Percentiles rank a stretch among this genome's conserved stretches.
These are phyloP conservation scores for Rhipidura dahli DNA, from an alignment of 2,113 vertebrate genomes.

Conservation along the genomic window DNA sequence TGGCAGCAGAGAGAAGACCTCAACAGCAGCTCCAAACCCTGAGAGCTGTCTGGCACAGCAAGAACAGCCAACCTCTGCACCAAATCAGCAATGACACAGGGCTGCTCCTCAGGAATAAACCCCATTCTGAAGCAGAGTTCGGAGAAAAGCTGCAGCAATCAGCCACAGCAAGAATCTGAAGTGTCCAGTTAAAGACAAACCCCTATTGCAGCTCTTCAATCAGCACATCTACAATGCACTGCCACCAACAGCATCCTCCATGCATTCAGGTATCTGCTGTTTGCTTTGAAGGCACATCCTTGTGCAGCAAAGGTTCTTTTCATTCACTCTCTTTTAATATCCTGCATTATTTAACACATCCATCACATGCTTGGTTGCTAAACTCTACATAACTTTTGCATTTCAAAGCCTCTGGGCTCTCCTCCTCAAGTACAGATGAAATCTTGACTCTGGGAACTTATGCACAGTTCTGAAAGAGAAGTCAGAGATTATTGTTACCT, in stretches of 20 bases:
- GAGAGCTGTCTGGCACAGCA: background rate
- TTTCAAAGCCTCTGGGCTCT: background rate
- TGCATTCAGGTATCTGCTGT: fast-evolving
- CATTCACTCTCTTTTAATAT: background rate
- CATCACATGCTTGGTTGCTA: background rate
- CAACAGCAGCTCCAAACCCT: background rate
- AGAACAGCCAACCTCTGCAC: background rate
- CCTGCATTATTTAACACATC: background rate
- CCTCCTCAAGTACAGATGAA: background rate
- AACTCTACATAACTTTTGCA: background rate
- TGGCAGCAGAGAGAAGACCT: background rate
- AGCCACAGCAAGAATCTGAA: background rate
- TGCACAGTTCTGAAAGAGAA: background rate
- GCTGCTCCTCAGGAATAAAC: background rate
- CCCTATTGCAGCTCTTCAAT: background rate
- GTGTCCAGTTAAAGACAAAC: background rate
- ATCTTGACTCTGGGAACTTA: background rate
- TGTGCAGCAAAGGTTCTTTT: fast-evolving
- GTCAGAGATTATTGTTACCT: constrained; percentile 79
- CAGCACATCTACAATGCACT: background rate
- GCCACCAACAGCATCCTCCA: background rate
- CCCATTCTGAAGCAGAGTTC: background rate
- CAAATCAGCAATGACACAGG: background rate
- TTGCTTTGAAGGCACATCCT: background rate
- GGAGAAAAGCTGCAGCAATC: background rate